phyloP scores from a whole-genome alignment of 2,797 vertebrate genomes.

The Brachyalestes nurse region DNA sequence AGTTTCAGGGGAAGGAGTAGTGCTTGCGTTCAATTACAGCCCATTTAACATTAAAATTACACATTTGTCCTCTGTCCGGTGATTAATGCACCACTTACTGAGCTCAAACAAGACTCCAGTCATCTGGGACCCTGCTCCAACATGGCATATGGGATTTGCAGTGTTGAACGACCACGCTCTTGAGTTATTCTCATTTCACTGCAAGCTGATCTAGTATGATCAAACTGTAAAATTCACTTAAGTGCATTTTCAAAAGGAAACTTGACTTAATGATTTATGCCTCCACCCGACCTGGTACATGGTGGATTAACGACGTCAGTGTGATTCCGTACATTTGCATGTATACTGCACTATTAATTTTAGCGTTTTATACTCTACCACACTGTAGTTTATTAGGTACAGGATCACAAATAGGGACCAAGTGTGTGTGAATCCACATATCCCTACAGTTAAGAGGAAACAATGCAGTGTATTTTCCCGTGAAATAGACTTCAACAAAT shows the following conservation, averaged over 20 bases:
- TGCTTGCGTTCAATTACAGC: constrained; percentile 33
- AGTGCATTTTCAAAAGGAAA: background rate
- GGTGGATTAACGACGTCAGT: background rate
- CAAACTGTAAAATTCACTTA: background rate
- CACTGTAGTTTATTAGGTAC: background rate
- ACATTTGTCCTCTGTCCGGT: constrained; percentile 28
- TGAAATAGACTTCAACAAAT: background rate
- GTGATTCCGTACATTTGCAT: background rate
- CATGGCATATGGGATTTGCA: background rate
- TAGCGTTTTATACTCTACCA: background rate
- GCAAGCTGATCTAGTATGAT: background rate
- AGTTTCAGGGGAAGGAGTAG: constrained; percentile 19
- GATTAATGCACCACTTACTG: constrained; percentile 49
- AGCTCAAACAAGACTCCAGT: constrained; percentile 25
- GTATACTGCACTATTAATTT: background rate
- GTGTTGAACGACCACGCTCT: background rate
- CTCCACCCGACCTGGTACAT: background rate
- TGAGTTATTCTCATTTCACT: constrained; percentile 21
- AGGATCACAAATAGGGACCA: no score
- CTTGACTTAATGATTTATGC: constrained; percentile 1
- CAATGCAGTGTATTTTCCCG: no score
- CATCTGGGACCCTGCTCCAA: background rate
- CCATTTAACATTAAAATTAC: constrained; percentile 42
- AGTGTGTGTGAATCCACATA: background rate
- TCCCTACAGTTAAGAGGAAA: background rate